These are phyloP conservation scores for Apis mellifera DNA, from an alignment of 1,140 invertebrate species.

Conservation along the genomic window DNA sequence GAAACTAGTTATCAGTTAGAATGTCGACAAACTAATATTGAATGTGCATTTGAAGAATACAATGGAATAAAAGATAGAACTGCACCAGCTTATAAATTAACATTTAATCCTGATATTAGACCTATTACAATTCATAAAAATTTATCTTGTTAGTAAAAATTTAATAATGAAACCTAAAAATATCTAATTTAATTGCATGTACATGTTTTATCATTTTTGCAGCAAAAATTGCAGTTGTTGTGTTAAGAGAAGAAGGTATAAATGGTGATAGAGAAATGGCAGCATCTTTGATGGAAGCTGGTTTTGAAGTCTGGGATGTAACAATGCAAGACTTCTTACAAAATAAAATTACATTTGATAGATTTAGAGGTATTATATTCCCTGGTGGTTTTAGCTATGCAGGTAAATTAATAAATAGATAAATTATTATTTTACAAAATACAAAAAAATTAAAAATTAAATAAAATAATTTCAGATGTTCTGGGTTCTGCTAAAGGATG, in stretches of 20 bases:
- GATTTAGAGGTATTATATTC: slow-evolving; percentile 95
- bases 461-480: slow-evolving; percentile 86
- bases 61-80: slow-evolving; percentile 82
- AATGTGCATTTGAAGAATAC: slow-evolving; percentile 91
- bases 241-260: slow-evolving; percentile 97
- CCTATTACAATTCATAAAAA: slow-evolving; percentile 74
- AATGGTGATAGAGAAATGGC: slow-evolving; percentile 99
- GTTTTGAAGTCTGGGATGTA: slow-evolving; percentile 96
- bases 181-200: slow-evolving; percentile 16
- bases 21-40: slow-evolving; percentile 89
- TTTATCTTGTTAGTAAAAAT: slow-evolving; percentile 53
- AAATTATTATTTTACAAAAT: background rate
- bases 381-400: slow-evolving; percentile 99
- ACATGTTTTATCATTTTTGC: slow-evolving; percentile 36
- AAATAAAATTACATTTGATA: slow-evolving; percentile 86
- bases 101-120: slow-evolving; percentile 85
- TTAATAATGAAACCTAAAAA: background rate
- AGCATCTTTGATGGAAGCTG: slow-evolving; percentile 93
- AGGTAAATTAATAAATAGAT: slow-evolving; percentile 79
- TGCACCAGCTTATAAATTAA: slow-evolving; percentile 85
- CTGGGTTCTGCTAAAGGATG: slow-evolving; percentile 98
- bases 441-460: slow-evolving; percentile 20
- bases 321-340: slow-evolving; percentile 94
- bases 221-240: slow-evolving; percentile 88
- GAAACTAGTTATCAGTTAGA: slow-evolving; percentile 97